These are phyloP conservation scores for Capreolus pygargus DNA, from an alignment of 2,113 vertebrate species.

Conservation along the genomic window DNA sequence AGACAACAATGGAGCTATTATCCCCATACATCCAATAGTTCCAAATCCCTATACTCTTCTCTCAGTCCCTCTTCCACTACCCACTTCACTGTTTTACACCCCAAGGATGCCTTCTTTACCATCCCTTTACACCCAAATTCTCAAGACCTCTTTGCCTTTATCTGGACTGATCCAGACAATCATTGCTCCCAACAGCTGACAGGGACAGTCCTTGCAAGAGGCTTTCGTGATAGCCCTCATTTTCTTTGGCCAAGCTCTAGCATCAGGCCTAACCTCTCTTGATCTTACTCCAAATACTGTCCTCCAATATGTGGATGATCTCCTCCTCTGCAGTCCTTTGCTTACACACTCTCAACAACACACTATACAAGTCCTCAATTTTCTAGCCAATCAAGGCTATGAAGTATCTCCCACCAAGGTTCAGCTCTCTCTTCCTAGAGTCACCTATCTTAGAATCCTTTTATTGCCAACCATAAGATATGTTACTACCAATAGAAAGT, in stretches of 20 bases:
- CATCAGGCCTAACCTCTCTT: not conserved
- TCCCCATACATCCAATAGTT: not conserved
- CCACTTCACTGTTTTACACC: not conserved
- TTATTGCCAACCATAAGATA: not conserved
- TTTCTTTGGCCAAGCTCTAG: not conserved
- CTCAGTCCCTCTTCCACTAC: not conserved
- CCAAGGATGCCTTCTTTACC: not conserved
- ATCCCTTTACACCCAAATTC: not conserved
- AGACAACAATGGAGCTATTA: not conserved
- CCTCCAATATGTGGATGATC: not conserved
- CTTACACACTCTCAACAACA: not conserved
- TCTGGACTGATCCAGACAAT: not conserved
- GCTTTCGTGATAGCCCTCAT: not conserved
- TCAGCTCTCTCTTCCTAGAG: not conserved
- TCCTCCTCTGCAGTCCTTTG: not conserved
- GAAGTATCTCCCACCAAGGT: not conserved
- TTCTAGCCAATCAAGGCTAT: not conserved
- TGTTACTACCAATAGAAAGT: not conserved
- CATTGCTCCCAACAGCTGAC: not conserved
- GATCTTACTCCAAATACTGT: not conserved
- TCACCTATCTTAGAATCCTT: not conserved
- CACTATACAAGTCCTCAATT: not conserved
- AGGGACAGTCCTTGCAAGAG: rapidly evolving
- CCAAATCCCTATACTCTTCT: not conserved
- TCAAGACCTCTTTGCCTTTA: not conserved